Conservation (phyloP, 2,113 vertebrate species). For the Poecile atricapillus region DNA sequence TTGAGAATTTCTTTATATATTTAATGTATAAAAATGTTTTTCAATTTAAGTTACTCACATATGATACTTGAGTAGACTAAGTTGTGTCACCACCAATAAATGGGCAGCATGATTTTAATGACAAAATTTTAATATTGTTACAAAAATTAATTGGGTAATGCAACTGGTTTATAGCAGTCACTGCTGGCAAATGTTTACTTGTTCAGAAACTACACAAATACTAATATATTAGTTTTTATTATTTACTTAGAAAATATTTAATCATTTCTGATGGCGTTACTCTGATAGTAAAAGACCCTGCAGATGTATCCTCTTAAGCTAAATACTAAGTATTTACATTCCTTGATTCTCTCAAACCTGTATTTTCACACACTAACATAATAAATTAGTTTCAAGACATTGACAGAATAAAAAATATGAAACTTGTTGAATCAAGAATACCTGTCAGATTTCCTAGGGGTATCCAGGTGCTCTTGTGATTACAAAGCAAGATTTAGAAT, state of each 20-base stretch:
- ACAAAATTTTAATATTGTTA: background rate
- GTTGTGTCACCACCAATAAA: background rate
- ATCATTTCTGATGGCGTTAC: background rate
- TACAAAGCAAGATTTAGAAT: background rate
- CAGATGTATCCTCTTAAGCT: background rate
- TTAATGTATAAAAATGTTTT: background rate
- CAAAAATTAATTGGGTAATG: background rate
- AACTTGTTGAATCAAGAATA: background rate
- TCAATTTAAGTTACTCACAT: background rate
- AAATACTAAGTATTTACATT: background rate
- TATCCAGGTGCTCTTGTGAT: background rate
- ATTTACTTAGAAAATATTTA: constrained; percentile 2
- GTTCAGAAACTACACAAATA: background rate
- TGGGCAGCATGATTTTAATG: background rate
- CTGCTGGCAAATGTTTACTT: background rate
- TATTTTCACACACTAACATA: background rate
- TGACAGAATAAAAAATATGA: background rate
- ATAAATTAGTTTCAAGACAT: background rate
- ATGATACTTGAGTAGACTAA: background rate
- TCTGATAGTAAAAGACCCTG: background rate
- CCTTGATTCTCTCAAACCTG: background rate
- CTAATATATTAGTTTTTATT: background rate
- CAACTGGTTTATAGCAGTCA: background rate
- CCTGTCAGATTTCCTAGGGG: background rate
- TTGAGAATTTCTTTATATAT: background rate